Percentiles rank a stretch among this genome's conserved stretches.
phyloP scores from a whole-genome alignment of 2,113 vertebrate genomes.

The Xenopus laevis region DNA sequence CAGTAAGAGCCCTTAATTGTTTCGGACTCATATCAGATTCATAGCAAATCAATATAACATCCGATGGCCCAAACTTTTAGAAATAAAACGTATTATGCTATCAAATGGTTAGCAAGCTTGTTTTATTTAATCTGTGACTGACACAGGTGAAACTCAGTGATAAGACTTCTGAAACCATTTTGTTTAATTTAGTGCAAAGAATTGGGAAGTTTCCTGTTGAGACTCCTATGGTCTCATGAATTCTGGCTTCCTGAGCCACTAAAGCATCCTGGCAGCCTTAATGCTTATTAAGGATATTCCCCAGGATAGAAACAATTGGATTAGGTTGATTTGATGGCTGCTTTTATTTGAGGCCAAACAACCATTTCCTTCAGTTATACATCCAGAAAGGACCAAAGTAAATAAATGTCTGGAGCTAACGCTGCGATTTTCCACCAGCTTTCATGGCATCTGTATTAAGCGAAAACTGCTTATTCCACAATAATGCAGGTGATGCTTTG shows the following conservation, averaged over 20 bases:
- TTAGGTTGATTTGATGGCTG: slow-evolving; percentile 8
- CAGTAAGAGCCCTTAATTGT: too few relatives aligned
- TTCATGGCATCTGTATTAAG: slow-evolving; percentile 10
- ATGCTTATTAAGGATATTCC: slow-evolving; percentile 12
- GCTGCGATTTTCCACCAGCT: slow-evolving; percentile 4
- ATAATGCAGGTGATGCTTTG: background rate
- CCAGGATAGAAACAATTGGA: slow-evolving; percentile 23
- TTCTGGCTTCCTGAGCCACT: slow-evolving; percentile 27
- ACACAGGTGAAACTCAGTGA: slow-evolving; percentile 29
- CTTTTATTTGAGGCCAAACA: slow-evolving; percentile 27
- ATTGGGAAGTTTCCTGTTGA: slow-evolving; percentile 12
- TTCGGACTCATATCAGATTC: too few relatives aligned
- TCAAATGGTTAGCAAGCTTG: slow-evolving; percentile 14
- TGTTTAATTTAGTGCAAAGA: slow-evolving; percentile 17
- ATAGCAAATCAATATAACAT: too few relatives aligned
- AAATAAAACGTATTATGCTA: background rate
- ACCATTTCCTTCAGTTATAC: slow-evolving; percentile 22
- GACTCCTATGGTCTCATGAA: background rate
- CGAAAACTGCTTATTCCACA: slow-evolving; percentile 21
- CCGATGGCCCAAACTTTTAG: too few relatives aligned
- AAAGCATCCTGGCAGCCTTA: slow-evolving; percentile 1
- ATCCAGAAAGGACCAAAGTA: slow-evolving; percentile 16
- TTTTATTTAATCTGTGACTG: slow-evolving; percentile 17
- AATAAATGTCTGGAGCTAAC: slow-evolving; percentile 21
- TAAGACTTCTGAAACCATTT: slow-evolving; percentile 14